Percentiles rank a stretch among this genome's conserved stretches.
These are phyloP conservation scores for Rousettus leschenaultii DNA, from an alignment of 2,113 vertebrate genomes.

Conservation along the genomic window DNA sequence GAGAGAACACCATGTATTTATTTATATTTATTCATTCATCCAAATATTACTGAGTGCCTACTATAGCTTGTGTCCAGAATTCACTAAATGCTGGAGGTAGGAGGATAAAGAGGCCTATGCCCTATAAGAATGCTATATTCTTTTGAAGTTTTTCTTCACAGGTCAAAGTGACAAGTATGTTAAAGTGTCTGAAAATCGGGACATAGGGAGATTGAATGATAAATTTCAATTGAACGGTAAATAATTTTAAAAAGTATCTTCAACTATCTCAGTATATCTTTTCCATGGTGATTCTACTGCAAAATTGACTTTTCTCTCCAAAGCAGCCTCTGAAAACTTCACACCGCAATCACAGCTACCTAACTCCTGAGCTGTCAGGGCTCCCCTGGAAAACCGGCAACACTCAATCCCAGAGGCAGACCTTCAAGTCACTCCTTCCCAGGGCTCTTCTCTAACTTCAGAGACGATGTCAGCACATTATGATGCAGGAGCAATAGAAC, in stretches of 20 bases:
- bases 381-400: not conserved
- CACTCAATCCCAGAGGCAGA: not conserved
- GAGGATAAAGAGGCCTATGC: not conserved
- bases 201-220: not conserved
- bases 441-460: not conserved
- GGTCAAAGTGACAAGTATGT: not conserved
- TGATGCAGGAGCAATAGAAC: slow-evolving; percentile 56
- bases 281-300: not conserved
- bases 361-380: accelerated
- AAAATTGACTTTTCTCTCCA: not conserved
- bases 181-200: slow-evolving; percentile 1
- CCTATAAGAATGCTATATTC: not conserved
- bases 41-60: not conserved
- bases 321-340: not conserved
- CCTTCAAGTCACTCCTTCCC: not conserved
- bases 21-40: not conserved
- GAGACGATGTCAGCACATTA: slow-evolving; percentile 41
- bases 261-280: not conserved
- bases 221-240: not conserved
- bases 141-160: slow-evolving; percentile 25
- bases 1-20: not conserved
- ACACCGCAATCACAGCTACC: not conserved
- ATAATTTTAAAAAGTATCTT: not conserved
- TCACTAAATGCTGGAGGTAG: not conserved
- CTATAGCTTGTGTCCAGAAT: not conserved